Evolutionary conservation across 2,888 invertebrate genomes (phyloP).

Genomic region (Drosophila acutilabella): DNA sequence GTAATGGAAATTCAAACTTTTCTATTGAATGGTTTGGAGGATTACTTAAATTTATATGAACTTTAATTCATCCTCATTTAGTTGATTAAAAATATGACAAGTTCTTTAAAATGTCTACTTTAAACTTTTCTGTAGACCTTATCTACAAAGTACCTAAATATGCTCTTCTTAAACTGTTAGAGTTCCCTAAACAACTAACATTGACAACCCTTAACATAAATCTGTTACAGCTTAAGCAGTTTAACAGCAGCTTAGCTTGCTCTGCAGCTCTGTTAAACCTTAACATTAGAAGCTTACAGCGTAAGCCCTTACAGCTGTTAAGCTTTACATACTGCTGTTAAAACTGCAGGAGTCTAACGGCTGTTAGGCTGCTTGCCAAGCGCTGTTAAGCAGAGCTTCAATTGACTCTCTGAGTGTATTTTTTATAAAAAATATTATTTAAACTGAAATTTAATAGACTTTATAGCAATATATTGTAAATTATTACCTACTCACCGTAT

Average conservation of each 20-base stretch:
- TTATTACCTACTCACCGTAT: slow-evolving; percentile 84
- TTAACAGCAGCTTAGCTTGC: no score
- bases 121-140: no score
- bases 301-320: neutral
- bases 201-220: neutral
- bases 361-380: neutral
- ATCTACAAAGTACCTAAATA: no score
- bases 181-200: neutral
- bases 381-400: neutral
- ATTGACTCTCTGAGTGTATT: no score
- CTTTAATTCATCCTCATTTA: neutral
- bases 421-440: no score
- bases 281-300: no score
- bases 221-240: no score
- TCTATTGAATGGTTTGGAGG: neutral
- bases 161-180: neutral
- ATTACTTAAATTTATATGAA: neutral
- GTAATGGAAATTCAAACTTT: neutral
- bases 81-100: no score
- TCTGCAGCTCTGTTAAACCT: no score
- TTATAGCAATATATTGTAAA: slow-evolving; percentile 19
- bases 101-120: no score
- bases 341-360: neutral
- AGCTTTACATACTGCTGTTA: neutral
- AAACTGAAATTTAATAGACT: neutral